Evolutionary conservation across 2,888 invertebrate genomes (phyloP), one percentile per base, ranked within the genome.

Genomic region (Phasia obesa): DNA sequence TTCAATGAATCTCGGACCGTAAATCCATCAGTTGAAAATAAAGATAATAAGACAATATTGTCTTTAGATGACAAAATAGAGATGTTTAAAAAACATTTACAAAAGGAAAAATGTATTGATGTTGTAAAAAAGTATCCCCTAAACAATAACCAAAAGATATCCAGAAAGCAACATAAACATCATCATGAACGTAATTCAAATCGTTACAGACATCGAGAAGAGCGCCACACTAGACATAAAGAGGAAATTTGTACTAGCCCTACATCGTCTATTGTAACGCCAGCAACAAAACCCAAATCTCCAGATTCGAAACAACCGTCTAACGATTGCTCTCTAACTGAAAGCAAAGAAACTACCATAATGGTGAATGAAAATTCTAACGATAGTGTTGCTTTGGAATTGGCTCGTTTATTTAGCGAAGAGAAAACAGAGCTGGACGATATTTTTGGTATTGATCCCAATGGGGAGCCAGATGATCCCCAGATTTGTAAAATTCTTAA

Each of bases 371-470:
- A 81, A 15, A 53, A 78, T 75, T 57, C 71, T 7, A 75, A 80
- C 55, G 78, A 83, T 57, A 83, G 83, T 60, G 75, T 90, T 4
- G 88, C 86, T 0, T 83, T 86, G 53, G 90, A 90, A 67, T 65
- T 90, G 67, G 89, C 88, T 9, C 85, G 87, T 55, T 62, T 90
- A 0, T 90, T 91, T 85, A 87, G 87, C 3, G 89, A 86, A 38
- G 87, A 87, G 4, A 85, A 86, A 38, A 87, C 87, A 3, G 88
- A 90, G 78, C 62, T 89, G 4, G 89, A 89, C 83, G 88, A 90
- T 27, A 86, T 90, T 35, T 91, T 90, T 82, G 90, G 91, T 7
- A 88, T 89, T 49, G 85, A 87, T 62, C 78, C 85, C 13, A 85
- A 86, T 31, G 84, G 85, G 4, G 85, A 85, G 21, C 80, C 84